Conservation (phyloP, 2,888 invertebrate genomes). For the Tetrapedia diversipes region DNA sequence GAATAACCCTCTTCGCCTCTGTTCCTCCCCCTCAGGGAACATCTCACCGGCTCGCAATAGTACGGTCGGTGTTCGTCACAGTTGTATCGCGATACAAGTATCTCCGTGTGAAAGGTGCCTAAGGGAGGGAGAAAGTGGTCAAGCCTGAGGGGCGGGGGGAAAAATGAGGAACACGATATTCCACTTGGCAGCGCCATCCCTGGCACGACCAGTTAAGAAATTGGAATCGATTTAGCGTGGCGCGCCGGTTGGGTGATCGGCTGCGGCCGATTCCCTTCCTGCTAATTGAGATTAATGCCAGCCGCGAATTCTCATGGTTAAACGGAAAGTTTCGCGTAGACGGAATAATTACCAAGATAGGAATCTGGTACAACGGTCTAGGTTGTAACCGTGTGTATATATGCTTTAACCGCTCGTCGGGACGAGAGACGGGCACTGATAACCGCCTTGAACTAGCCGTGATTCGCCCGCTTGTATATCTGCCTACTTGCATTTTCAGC, state of each 20-base stretch:
- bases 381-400: slow-evolving; percentile 37
- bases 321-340: slow-evolving; percentile 66
- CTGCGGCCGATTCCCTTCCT: slow-evolving; percentile 55
- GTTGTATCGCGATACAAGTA: too few species aligned
- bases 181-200: slow-evolving; percentile 47
- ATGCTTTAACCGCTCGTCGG: slow-evolving; percentile 46
- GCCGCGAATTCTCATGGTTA: slow-evolving; percentile 63
- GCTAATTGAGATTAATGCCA: slow-evolving; percentile 74
- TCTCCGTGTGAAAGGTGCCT: too few species aligned
- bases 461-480: slow-evolving; percentile 43
- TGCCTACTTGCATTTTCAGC: slow-evolving; percentile 55
- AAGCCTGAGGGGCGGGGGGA: slow-evolving; percentile 7
- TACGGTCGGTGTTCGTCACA: too few species aligned
- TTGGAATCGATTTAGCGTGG: slow-evolving; percentile 62
- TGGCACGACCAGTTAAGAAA: slow-evolving; percentile 49
- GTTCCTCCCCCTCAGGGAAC: too few species aligned
- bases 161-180: slow-evolving; percentile 63
- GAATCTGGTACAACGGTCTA: slow-evolving; percentile 64
- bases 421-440: slow-evolving; percentile 57
- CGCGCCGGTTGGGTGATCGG: slow-evolving; percentile 27
- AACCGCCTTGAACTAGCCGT: slow-evolving; percentile 60
- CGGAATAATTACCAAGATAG: slow-evolving; percentile 74
- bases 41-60: too few species aligned
- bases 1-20: too few species aligned
- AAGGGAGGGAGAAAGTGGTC: neutral